Evolutionary conservation across 1,140 invertebrate genomes (phyloP).

Genomic region (Tribolium madens): DNA sequence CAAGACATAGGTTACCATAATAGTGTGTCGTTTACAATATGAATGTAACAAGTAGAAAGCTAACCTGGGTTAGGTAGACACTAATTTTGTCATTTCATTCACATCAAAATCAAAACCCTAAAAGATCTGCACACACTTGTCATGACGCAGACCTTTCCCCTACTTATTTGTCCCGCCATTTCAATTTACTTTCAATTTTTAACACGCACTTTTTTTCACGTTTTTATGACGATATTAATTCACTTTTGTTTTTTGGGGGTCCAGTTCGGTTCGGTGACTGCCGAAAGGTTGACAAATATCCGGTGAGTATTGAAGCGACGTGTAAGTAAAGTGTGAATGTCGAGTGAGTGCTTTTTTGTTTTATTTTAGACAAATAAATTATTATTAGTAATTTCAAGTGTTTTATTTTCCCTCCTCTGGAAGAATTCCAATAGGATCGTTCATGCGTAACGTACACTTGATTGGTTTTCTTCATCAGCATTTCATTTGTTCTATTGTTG

Average conservation of each 20-base stretch:
- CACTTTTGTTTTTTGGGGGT: conserved; percentile 20
- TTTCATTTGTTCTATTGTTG: conserved; percentile 24
- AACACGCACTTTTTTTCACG: too few relatives aligned
- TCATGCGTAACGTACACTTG: not conserved
- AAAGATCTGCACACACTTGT: not conserved
- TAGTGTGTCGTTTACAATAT: conserved; percentile 19
- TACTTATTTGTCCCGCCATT: conserved; percentile 1
- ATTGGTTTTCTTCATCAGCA: conserved; percentile 23
- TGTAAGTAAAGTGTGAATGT: conserved; percentile 7
- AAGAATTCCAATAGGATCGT: not conserved
- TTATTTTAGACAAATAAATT: conserved; percentile 13
- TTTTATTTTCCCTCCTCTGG: not conserved
- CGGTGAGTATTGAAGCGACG: conserved; percentile 26
- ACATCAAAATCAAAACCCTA: not conserved
- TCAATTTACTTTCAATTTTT: conserved; percentile 5
- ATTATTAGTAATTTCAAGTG: not conserved
- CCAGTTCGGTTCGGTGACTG: conserved; percentile 15
- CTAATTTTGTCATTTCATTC: conserved; percentile 25
- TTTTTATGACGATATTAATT: conserved; percentile 24
- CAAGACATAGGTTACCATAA: conserved; percentile 29
- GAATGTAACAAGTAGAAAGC: conserved; percentile 43
- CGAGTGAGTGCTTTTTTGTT: too few relatives aligned
- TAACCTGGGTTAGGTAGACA: conserved; percentile 61
- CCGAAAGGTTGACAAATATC: not conserved
- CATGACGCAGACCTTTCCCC: not conserved